Evolutionary conservation across 2,888 invertebrate species (phyloP).

Genomic region (Dysmachus trigonus): DNA sequence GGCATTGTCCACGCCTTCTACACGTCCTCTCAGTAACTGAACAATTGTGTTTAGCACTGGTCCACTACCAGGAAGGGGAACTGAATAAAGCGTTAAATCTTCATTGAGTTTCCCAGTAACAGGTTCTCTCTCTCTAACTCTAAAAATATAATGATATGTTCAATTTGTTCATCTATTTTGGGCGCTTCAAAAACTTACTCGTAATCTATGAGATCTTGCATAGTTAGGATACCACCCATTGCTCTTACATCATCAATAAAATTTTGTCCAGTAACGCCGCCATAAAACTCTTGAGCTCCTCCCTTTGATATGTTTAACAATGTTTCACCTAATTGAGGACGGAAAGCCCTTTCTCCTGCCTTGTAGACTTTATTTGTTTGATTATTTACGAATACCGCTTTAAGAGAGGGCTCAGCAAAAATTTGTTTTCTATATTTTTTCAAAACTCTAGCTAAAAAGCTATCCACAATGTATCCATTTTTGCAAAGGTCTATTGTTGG

Average conservation of each 20-base stretch:
- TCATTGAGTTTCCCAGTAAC: slow-evolving; percentile 51
- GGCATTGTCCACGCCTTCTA: slow-evolving; percentile 64
- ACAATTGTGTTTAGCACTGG: slow-evolving; percentile 82
- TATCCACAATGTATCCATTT: slow-evolving; percentile 75
- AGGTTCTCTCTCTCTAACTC: slow-evolving; percentile 64
- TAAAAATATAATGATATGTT: slow-evolving; percentile 37
- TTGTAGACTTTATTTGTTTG: slow-evolving; percentile 68
- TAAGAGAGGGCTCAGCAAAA: slow-evolving; percentile 68
- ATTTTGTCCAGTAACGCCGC: slow-evolving; percentile 69
- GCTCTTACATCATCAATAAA: slow-evolving; percentile 74
- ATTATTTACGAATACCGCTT: slow-evolving; percentile 70
- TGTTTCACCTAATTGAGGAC: slow-evolving; percentile 75
- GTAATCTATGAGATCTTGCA: slow-evolving; percentile 79
- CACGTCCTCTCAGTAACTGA: slow-evolving; percentile 67
- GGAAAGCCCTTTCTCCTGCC: slow-evolving; percentile 72
- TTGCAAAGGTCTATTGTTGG: slow-evolving; percentile 81
- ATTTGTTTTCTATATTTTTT: slow-evolving; percentile 66
- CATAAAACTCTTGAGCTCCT: slow-evolving; percentile 74
- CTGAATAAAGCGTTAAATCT: slow-evolving; percentile 75
- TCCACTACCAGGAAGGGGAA: slow-evolving; percentile 86
- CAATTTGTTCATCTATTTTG: neutral
- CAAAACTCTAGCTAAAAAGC: slow-evolving; percentile 72
- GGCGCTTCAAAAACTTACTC: slow-evolving; percentile 65
- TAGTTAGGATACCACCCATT: slow-evolving; percentile 80
- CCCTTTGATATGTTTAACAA: slow-evolving; percentile 73